Conservation (phyloP, 2,888 invertebrate genomes). For the Ophioninae sp. region DNA sequence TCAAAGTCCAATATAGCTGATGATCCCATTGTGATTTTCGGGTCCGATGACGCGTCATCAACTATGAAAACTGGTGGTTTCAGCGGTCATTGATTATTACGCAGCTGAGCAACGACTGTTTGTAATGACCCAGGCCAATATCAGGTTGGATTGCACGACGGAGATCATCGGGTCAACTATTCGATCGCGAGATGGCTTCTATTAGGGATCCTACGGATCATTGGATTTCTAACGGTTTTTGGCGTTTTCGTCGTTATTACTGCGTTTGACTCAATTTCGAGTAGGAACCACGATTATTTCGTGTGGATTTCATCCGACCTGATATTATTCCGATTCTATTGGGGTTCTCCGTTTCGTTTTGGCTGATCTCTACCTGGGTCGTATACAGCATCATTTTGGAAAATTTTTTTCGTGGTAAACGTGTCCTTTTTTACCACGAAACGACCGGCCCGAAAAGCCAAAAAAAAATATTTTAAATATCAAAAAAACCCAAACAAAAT, state of each 20-base stretch:
- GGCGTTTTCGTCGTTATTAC: constrained; percentile 13
- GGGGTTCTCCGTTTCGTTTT: constrained; percentile 45
- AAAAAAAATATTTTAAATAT: background rate
- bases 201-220: background rate
- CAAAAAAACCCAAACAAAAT: too few relatives aligned
- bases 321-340: constrained; percentile 20
- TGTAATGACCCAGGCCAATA: too few relatives aligned
- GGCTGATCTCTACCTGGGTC: constrained; percentile 4
- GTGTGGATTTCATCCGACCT: constrained; percentile 44
- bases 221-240: background rate
- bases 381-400: constrained; percentile 25
- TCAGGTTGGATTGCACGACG: too few relatives aligned
- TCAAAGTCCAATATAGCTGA: too few relatives aligned
- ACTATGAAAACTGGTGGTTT: too few relatives aligned
- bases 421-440: background rate
- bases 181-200: background rate
- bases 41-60: too few relatives aligned
- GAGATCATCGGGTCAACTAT: background rate
- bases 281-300: constrained; percentile 24
- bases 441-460: too few relatives aligned
- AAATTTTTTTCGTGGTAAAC: constrained; percentile 1
- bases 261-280: constrained; percentile 18
- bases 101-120: too few relatives aligned
- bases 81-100: too few relatives aligned
- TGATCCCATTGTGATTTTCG: too few relatives aligned